A percentile compares a stretch with the other conserved stretches of the same genome.
These are phyloP conservation scores for Rhagonycha fulva DNA, from an alignment of 2,888 invertebrate species.

Conservation along the genomic window DNA sequence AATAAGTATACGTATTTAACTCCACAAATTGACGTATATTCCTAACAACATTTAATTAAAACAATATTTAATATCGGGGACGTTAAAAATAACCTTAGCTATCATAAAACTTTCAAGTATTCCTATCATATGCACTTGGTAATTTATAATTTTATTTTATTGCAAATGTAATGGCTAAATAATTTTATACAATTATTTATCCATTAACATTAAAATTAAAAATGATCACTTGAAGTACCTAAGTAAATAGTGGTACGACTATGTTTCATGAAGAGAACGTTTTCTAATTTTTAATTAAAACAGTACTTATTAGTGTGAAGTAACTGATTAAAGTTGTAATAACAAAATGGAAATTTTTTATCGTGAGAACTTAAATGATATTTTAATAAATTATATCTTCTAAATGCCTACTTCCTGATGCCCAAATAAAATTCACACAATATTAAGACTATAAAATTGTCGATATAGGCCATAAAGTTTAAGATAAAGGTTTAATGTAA, in stretches of 20 bases:
- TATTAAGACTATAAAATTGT: neutral
- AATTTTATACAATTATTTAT: neutral
- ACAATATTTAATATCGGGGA: neutral
- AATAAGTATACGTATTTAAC: neutral
- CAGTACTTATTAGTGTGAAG: neutral
- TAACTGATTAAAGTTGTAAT: neutral
- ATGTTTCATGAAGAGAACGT: neutral
- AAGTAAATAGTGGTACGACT: too few relatives aligned
- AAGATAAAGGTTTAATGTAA: neutral
- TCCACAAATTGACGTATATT: neutral
- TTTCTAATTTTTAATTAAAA: neutral
- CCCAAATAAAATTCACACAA: neutral
- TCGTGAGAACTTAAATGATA: neutral
- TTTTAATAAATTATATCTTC: neutral
- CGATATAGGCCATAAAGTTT: neutral
- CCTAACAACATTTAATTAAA: neutral
- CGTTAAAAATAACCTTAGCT: neutral
- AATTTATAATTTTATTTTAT: neutral
- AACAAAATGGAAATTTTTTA: neutral
- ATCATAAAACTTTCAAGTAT: neutral
- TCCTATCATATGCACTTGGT: neutral
- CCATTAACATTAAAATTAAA: neutral
- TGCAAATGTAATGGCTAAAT: neutral
- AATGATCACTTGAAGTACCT: neutral
- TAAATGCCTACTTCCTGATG: neutral